Percentiles rank a stretch among this genome's conserved stretches.
phyloP scores from a whole-genome alignment of 2,888 invertebrate genomes.

The Cerastis rubricosa region DNA sequence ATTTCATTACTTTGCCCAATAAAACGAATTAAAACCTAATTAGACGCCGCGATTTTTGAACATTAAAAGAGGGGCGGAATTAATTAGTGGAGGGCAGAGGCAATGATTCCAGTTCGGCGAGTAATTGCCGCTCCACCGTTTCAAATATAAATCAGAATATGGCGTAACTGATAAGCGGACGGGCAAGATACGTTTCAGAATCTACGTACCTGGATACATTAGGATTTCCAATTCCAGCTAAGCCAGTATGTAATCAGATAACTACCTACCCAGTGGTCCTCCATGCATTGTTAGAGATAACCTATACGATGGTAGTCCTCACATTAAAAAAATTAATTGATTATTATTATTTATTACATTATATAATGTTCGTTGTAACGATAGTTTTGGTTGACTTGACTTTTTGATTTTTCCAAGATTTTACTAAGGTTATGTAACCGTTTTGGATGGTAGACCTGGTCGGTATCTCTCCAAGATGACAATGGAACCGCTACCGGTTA shows the following conservation, averaged over 20 bases:
- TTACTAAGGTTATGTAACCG: neutral
- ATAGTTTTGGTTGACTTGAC: neutral
- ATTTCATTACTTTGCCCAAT: constrained; percentile 87
- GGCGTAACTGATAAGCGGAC: constrained; percentile 58
- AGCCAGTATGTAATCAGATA: neutral
- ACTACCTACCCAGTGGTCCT: neutral
- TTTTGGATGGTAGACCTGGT: neutral
- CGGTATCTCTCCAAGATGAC: no score
- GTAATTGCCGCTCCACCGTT: constrained; percentile 83
- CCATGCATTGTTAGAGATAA: neutral
- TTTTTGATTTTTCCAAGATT: neutral
- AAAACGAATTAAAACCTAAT: constrained; percentile 91
- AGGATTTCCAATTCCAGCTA: neutral
- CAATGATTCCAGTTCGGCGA: constrained; percentile 88
- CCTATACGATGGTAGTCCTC: neutral
- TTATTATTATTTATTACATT: no score
- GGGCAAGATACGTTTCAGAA: neutral
- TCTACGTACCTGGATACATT: neutral
- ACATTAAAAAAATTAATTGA: no score
- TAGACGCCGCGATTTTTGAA: constrained; percentile 90
- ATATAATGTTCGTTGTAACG: neutral
- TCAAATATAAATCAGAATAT: constrained; percentile 80
- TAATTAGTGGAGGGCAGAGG: constrained; percentile 88
- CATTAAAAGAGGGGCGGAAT: constrained; percentile 89
- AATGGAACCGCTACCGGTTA: constrained; percentile 38